Conservation (phyloP, 2,888 invertebrate genomes). For the Sphinx pinastri region DNA sequence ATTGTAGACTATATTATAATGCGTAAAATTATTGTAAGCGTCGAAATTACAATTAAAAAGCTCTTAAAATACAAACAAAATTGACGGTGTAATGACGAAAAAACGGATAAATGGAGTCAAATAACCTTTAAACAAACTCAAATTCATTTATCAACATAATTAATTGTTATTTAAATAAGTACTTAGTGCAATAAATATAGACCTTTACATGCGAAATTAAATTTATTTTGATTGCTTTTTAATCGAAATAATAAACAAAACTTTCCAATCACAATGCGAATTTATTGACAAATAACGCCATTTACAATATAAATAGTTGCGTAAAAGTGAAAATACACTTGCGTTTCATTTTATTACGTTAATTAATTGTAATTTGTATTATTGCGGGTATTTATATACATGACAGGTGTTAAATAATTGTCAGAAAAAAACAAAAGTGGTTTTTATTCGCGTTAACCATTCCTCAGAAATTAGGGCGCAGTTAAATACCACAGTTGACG, state of each 20-base stretch:
- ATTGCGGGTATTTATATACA: conserved; percentile 37
- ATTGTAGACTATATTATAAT: too few species aligned
- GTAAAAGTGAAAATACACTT: background rate
- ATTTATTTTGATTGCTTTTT: background rate
- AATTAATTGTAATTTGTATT: conserved; percentile 21
- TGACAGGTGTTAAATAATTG: conserved; percentile 42
- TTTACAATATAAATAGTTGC: background rate
- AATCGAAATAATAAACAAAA: background rate
- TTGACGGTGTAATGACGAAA: background rate
- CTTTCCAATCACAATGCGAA: background rate
- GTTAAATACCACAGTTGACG: background rate
- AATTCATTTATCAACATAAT: background rate
- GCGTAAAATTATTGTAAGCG: too few species aligned
- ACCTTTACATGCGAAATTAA: too few species aligned
- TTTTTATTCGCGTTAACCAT: conserved; percentile 37
- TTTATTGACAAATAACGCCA: background rate
- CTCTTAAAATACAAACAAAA: background rate
- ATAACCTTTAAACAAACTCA: background rate
- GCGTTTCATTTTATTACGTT: conserved; percentile 20
- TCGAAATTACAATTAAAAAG: too few species aligned
- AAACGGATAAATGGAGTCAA: background rate
- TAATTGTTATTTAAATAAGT: background rate
- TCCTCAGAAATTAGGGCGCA: conserved; percentile 35
- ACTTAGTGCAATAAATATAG: background rate
- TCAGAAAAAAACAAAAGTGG: conserved; percentile 14